Evolutionary conservation across 2,113 vertebrate genomes (phyloP).

Genomic region (Alexandromys fortis): DNA sequence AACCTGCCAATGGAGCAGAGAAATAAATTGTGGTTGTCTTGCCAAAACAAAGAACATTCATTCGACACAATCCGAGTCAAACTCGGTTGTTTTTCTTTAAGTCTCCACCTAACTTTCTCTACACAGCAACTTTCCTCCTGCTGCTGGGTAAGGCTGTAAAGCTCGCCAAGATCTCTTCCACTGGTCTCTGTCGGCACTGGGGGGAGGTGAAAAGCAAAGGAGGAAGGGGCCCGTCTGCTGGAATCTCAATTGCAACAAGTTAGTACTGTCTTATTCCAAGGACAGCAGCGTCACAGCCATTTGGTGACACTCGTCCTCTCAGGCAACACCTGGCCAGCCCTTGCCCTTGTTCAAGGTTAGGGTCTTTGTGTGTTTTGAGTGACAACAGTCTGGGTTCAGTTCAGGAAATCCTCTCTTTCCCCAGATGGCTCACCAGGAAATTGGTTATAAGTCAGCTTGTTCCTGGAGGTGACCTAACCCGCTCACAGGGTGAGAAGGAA

Average conservation of each 20-base stretch:
- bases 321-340: not conserved
- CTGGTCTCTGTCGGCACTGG: not conserved
- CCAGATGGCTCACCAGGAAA: constrained; percentile 70
- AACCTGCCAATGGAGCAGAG: constrained; percentile 59
- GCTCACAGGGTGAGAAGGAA: not conserved
- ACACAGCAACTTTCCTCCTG: constrained; percentile 54
- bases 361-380: constrained; percentile 19
- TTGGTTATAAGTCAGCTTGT: constrained; percentile 65
- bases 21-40: not conserved
- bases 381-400: not conserved
- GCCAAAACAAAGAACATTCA: not conserved
- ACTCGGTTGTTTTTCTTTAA: not conserved
- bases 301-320: not conserved
- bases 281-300: not conserved
- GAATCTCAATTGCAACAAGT: constrained; percentile 18
- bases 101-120: not conserved
- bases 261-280: not conserved
- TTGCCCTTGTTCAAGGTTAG: not conserved
- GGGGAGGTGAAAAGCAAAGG: not conserved
- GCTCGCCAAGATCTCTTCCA: constrained; percentile 21
- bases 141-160: constrained; percentile 33
- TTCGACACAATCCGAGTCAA: constrained; percentile 30
- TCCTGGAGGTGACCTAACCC: constrained; percentile 52
- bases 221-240: not conserved
- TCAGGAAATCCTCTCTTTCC: constrained; percentile 70